Evolutionary conservation across 2,888 invertebrate species (phyloP).

Genomic region (Leucozona laternaria): DNA sequence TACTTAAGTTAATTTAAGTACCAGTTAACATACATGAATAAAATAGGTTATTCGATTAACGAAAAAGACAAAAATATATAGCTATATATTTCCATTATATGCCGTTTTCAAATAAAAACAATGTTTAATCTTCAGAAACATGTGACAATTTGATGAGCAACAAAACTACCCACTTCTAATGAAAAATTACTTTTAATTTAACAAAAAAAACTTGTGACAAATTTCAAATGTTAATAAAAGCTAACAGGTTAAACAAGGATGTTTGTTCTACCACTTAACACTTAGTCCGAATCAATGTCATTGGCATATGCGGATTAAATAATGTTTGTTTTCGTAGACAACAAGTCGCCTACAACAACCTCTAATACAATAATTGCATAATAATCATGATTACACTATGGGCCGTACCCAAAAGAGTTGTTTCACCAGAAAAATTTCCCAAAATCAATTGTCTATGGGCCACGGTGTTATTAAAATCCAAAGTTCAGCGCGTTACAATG

Average conservation of each 20-base stretch:
- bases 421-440: conserved; percentile 58
- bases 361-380: conserved; percentile 46
- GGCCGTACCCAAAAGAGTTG: conserved; percentile 20
- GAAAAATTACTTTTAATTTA: too few species aligned
- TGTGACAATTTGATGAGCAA: too few species aligned
- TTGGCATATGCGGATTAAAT: conserved; percentile 54
- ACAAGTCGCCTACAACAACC: conserved; percentile 31
- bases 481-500: conserved; percentile 47
- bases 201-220: background rate
- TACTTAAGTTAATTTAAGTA: too few species aligned
- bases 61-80: too few species aligned
- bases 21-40: too few species aligned
- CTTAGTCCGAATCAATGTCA: conserved; percentile 47
- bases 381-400: conserved; percentile 33
- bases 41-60: too few species aligned
- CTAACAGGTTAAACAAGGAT: background rate
- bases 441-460: conserved; percentile 36
- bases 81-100: too few species aligned
- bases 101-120: too few species aligned
- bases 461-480: conserved; percentile 24
- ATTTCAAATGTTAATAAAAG: background rate
- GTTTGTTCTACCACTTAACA: conserved; percentile 29
- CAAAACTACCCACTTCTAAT: too few species aligned
- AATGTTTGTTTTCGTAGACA: conserved; percentile 17
- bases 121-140: too few species aligned